A percentile compares a stretch with the other conserved stretches of the same genome.
phyloP scores from a whole-genome alignment of 2,113 vertebrate species.

The Galeopterus variegatus region DNA sequence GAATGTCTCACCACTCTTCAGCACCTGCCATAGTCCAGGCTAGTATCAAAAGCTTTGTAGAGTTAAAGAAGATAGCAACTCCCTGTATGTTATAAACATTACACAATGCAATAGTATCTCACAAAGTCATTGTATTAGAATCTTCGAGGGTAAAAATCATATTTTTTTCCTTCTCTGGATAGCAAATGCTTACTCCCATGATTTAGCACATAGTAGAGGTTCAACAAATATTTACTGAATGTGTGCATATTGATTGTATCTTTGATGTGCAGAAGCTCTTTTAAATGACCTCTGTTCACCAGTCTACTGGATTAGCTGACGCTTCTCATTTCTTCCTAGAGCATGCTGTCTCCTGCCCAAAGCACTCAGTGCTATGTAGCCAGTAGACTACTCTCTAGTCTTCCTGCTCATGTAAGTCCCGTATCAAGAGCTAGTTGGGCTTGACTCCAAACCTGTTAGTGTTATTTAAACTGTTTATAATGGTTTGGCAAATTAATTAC shows the following conservation, averaged over 20 bases:
- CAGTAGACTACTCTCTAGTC: not conserved
- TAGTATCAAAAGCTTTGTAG: constrained; percentile 58
- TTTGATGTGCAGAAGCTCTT: constrained; percentile 44
- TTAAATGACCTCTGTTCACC: constrained; percentile 3
- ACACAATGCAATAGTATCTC: not conserved
- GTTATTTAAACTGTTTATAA: not conserved
- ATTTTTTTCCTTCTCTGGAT: not conserved
- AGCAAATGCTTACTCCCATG: not conserved
- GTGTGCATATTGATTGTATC: not conserved
- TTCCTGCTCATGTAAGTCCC: not conserved
- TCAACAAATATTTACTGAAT: not conserved
- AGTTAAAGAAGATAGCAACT: constrained; percentile 53
- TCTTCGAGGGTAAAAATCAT: not conserved
- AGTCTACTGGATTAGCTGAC: not conserved
- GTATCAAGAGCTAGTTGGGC: not conserved
- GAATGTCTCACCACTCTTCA: constrained; percentile 66
- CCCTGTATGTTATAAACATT: not conserved
- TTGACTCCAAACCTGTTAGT: not conserved
- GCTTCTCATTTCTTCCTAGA: not conserved
- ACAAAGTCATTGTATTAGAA: not conserved
- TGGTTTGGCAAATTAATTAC: constrained; percentile 46
- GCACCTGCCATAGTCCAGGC: constrained; percentile 51
- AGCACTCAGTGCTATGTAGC: too few species aligned
- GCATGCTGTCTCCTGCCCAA: not conserved
- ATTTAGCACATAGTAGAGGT: not conserved